A percentile compares a stretch with the other conserved stretches of the same genome.
Evolutionary conservation across 2,113 vertebrate genomes (phyloP).

Genomic region (Rutilus rutilus): DNA sequence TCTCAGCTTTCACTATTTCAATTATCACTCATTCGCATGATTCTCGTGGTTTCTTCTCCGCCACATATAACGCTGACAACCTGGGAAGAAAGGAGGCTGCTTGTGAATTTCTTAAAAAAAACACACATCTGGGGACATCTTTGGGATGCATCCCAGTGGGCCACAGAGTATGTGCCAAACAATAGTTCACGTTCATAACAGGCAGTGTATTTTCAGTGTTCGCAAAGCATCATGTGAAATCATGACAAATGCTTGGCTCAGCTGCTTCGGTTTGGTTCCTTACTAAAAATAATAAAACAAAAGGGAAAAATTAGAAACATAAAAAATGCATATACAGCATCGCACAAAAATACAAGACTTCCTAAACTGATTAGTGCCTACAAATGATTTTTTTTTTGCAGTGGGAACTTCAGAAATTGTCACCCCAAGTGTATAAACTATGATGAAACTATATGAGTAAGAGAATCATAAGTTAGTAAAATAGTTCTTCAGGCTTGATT

Average conservation of each 20-base stretch:
- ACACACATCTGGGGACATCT: conserved; percentile 13
- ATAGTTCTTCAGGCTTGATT: conserved; percentile 9
- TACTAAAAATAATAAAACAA: conserved; percentile 7
- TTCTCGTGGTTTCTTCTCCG: not conserved
- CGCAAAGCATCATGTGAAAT: conserved; percentile 9
- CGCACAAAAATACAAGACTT: not conserved
- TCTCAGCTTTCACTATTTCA: conserved; percentile 36
- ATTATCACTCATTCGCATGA: conserved; percentile 38
- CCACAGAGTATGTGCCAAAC: not conserved
- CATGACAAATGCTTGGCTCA: conserved; percentile 5
- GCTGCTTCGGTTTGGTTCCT: not conserved
- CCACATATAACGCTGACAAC: conserved; percentile 4
- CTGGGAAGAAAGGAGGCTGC: not conserved
- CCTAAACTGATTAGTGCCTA: not conserved
- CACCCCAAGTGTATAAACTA: not conserved
- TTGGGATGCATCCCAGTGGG: not conserved
- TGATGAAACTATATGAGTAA: not conserved
- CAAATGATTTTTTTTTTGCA: not conserved
- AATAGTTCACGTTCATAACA: conserved; percentile 20
- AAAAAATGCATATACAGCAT: conserved; percentile 19
- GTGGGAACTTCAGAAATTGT: not conserved
- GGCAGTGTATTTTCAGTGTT: not conserved
- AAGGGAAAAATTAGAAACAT: not conserved
- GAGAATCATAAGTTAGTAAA: conserved; percentile 17
- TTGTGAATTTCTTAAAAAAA: not conserved